phyloP scores from a whole-genome alignment of 2,113 vertebrate genomes.

The Cettia cetti region DNA sequence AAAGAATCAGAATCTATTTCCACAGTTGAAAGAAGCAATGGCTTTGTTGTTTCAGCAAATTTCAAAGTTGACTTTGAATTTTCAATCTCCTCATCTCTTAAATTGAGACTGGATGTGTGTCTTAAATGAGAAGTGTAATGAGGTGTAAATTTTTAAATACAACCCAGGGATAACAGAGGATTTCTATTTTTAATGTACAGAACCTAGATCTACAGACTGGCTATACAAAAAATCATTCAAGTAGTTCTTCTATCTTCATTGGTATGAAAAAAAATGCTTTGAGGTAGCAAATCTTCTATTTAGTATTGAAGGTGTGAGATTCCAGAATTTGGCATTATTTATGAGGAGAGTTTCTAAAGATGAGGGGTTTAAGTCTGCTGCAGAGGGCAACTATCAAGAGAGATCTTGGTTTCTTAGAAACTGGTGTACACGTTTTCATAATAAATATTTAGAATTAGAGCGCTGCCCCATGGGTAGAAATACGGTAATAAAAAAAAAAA shows the following conservation, averaged over 20 bases:
- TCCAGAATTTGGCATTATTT: background rate
- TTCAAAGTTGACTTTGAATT: background rate
- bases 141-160: background rate
- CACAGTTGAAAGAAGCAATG: background rate
- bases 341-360: background rate
- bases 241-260: background rate
- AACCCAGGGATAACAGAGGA: background rate
- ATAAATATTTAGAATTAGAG: conserved; percentile 39
- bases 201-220: background rate
- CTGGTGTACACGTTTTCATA: background rate
- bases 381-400: background rate
- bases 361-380: background rate
- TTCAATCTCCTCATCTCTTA: background rate
- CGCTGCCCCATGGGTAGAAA: background rate
- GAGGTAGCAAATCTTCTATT: background rate
- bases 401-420: background rate
- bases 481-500: background rate
- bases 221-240: background rate
- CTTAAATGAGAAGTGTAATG: background rate
- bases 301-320: background rate
- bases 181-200: background rate
- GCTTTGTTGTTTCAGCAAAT: background rate
- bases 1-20: background rate
- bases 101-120: background rate
- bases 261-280: background rate